Percentiles rank a stretch among this genome's conserved stretches.
Conservation (phyloP, 2,888 invertebrate species). For the Drosophila greeni region DNA sequence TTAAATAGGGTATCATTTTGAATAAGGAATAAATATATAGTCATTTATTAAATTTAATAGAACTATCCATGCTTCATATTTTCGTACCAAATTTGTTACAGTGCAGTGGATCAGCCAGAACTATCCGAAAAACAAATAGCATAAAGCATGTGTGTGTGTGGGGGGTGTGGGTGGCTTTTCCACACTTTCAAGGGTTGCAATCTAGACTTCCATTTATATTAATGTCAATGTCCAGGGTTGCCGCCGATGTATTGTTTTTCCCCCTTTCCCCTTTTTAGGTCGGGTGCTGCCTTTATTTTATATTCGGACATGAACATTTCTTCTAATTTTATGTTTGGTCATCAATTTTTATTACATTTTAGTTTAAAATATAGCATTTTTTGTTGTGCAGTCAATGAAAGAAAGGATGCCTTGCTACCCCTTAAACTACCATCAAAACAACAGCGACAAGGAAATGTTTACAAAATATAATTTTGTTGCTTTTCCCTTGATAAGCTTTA, state of each 20-base stretch:
- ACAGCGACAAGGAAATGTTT: slow-evolving; percentile 52
- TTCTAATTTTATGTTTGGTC: slow-evolving; percentile 19
- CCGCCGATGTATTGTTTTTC: slow-evolving; percentile 1
- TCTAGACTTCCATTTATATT: slow-evolving; percentile 10
- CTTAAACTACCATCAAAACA: slow-evolving; percentile 15
- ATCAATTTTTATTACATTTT: slow-evolving; percentile 12
- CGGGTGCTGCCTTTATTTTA: slow-evolving; percentile 5
- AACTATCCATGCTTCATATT: background rate
- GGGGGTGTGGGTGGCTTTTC: slow-evolving; percentile 19
- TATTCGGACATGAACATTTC: slow-evolving; percentile 5
- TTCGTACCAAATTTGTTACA: background rate
- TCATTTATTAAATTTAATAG: no score
- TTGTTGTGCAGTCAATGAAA: no score
- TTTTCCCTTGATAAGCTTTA: slow-evolving; percentile 47
- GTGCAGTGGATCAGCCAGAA: slow-evolving; percentile 11
- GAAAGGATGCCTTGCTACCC: no score
- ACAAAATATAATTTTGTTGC: slow-evolving; percentile 19
- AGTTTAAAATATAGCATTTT: background rate
- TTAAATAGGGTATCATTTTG: no score
- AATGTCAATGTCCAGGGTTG: slow-evolving; percentile 25
- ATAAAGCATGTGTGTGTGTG: slow-evolving; percentile 6
- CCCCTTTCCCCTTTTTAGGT: background rate
- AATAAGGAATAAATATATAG: no score
- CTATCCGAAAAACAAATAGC: slow-evolving; percentile 48
- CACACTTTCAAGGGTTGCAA: slow-evolving; percentile 23